Conservation (phyloP, 1,140 invertebrate species). For the Drosophila ficusphila region DNA sequence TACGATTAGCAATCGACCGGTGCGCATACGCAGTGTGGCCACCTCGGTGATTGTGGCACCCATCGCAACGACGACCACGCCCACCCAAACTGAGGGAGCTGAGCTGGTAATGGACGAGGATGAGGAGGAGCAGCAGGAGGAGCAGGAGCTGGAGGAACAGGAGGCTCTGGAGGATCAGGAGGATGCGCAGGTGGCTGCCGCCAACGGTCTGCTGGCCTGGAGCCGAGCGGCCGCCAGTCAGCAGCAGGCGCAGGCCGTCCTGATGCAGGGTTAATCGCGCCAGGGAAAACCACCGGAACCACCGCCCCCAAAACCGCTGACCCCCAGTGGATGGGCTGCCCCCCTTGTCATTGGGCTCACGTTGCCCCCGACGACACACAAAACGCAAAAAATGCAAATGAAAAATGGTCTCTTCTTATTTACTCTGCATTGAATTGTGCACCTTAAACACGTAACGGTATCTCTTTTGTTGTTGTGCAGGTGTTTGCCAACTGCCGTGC, state of each 20-base stretch:
- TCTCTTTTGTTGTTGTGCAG: slow-evolving; percentile 79
- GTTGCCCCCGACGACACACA: slow-evolving; percentile 38
- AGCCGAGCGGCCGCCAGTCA: slow-evolving; percentile 64
- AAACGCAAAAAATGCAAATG: slow-evolving; percentile 49
- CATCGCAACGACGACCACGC: slow-evolving; percentile 11
- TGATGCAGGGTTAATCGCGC: slow-evolving; percentile 51
- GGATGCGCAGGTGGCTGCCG: slow-evolving; percentile 58
- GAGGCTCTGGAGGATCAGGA: slow-evolving; percentile 21
- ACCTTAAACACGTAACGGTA: slow-evolving; percentile 79
- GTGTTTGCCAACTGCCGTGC: slow-evolving; percentile 80
- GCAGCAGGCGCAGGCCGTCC: slow-evolving; percentile 39
- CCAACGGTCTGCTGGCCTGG: slow-evolving; percentile 68
- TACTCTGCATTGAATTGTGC: slow-evolving; percentile 72
- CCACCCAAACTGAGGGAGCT: slow-evolving; percentile 16
- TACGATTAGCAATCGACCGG: slow-evolving; percentile 48
- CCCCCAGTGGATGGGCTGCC: neutral
- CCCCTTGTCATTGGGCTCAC: neutral
- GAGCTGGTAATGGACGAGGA: slow-evolving; percentile 4
- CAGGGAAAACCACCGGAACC: neutral
- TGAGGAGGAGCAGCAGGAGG: slow-evolving; percentile 6
- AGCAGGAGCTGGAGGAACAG: slow-evolving; percentile 12
- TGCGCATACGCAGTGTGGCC: slow-evolving; percentile 71
- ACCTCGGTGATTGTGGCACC: slow-evolving; percentile 82
- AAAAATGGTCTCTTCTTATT: slow-evolving; percentile 80
- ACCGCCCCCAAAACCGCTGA: neutral